phyloP scores from a whole-genome alignment of 2,797 vertebrate genomes.

The Anniella stebbinsi region DNA sequence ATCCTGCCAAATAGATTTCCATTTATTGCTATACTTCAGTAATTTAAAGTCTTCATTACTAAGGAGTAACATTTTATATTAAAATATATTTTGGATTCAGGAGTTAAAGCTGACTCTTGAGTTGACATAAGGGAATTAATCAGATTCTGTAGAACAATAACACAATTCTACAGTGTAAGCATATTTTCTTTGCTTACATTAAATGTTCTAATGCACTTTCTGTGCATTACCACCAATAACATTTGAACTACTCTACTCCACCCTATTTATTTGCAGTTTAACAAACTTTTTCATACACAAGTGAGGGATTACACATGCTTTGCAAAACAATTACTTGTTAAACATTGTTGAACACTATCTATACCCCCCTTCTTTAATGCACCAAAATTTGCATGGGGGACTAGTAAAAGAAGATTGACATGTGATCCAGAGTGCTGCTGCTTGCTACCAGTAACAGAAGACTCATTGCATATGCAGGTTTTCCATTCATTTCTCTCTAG shows the following conservation, averaged over 20 bases:
- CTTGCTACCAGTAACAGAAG: neutral
- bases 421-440: neutral
- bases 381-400: neutral
- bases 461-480: neutral
- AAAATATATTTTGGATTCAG: slow-evolving; percentile 15
- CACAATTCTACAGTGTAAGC: neutral
- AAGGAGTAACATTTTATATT: slow-evolving; percentile 28
- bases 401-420: neutral
- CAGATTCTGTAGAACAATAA: slow-evolving; percentile 17
- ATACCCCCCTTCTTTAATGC: neutral
- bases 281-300: neutral
- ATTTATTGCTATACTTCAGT: slow-evolving; percentile 20
- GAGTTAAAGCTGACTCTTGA: slow-evolving; percentile 29
- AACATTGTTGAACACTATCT: neutral
- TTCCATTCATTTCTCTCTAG: neutral
- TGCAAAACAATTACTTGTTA: neutral
- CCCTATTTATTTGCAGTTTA: neutral
- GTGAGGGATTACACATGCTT: neutral
- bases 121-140: slow-evolving; percentile 21
- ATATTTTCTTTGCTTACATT: slow-evolving; percentile 9
- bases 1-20: slow-evolving; percentile 6
- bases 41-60: slow-evolving; percentile 30
- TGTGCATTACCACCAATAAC: neutral
- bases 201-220: neutral
- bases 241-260: neutral